These are phyloP conservation scores for Rousettus madagascariensis DNA, from an alignment of 2,797 vertebrate genomes.

Conservation along the genomic window DNA sequence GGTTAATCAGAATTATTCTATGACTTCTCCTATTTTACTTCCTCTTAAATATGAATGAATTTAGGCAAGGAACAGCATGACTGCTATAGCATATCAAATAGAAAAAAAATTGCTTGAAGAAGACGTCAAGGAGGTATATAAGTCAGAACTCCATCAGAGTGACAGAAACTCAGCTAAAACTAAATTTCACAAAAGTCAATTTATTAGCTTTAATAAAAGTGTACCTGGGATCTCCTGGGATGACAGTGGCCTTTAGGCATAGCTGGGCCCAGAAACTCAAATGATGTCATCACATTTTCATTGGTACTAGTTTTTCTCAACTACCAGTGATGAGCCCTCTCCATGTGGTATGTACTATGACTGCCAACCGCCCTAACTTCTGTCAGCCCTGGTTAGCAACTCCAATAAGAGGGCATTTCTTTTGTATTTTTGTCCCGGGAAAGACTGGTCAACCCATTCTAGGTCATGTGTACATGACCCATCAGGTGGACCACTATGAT, in stretches of 20 bases:
- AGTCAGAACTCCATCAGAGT: not conserved
- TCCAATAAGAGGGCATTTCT: not conserved
- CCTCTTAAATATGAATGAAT: not conserved
- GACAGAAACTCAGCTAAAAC: not conserved
- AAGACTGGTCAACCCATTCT: not conserved
- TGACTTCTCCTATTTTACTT: not conserved
- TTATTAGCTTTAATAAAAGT: not conserved
- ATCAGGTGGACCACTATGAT: not conserved
- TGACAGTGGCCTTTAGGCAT: not conserved
- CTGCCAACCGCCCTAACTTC: not conserved
- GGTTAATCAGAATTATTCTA: not conserved
- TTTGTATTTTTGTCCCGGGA: not conserved
- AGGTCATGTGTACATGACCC: not conserved
- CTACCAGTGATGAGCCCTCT: not conserved
- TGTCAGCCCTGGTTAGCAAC: not conserved
- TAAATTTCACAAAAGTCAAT: not conserved
- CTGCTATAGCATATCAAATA: not conserved
- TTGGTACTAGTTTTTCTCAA: not conserved
- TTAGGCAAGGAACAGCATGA: not conserved
- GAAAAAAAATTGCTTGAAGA: not conserved
- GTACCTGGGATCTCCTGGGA: not conserved
- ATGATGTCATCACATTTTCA: not conserved
- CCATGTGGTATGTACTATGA: not conserved
- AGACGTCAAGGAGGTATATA: not conserved
- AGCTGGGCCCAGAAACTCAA: not conserved